Base-by-base conservation (phyloP, 2,113 vertebrate genomes). In the Acanthisitta chloris region DNA sequence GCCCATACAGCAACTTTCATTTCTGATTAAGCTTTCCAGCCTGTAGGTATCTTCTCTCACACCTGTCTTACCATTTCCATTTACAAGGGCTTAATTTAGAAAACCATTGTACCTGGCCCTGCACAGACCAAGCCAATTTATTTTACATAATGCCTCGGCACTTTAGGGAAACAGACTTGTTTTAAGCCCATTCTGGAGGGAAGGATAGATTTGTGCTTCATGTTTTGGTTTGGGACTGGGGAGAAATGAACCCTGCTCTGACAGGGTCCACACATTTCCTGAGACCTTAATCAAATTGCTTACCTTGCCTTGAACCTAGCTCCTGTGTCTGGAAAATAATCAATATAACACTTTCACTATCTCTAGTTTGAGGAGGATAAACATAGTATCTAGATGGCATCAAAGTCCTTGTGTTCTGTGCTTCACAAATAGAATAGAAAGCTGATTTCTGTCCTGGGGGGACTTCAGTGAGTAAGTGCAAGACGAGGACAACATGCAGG, bases 81-180 rank as follows among this genome's bases (percentile, higher is more conserved):
- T 81, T 76, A 65, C 86, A 92, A 82, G 34, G 57, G 49, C 69
- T 96, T 92, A 94, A 94, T 95, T 92, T 96, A 96, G 94, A 79
- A 96, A 61, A 38, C 57, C 61, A 64, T 94, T 81, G 86, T 93
- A 51, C 43, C 36, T 70, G 57, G 76, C 45, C 65, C 58, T 55
- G 69, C 48, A 38, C 51, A 88, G 69, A 52, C 28, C 80, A 64
- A 95, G 61, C 46, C 59, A 65, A 86, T 97, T 93, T 92, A 95
- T 96, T 96, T 96, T 83, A 71, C 57, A 28, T 72, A 88, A 91
- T 79, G 57, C 52, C 45, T 93, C 57, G 49, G 59, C n/a, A 25
- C 14, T 43, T 86, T 6, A 51, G 36, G 55, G 64, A 66, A 86
- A 34, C 51, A 49, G 55, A 12, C 18, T 86, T 84, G 51, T 45